These are phyloP conservation scores for Spheniscus mendiculus DNA, from an alignment of 2,113 vertebrate genomes.

Conservation along the genomic window DNA sequence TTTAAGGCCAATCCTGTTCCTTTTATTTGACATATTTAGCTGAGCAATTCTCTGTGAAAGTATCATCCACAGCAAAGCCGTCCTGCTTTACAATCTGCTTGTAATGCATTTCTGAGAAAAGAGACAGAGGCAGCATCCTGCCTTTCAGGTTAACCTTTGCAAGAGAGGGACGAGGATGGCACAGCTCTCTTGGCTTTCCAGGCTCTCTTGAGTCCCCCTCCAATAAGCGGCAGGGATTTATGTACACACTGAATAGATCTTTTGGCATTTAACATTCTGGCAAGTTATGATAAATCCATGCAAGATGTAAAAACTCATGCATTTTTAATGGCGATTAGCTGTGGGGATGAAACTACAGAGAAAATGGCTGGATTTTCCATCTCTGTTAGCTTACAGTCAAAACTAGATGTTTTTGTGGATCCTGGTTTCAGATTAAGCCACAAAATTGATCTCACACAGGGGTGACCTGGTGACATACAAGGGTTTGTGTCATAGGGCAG, in stretches of 20 bases:
- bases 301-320: background rate
- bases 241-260: background rate
- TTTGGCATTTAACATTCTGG: background rate
- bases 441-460: background rate
- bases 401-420: background rate
- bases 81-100: background rate
- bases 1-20: background rate
- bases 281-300: background rate
- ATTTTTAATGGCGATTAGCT: background rate
- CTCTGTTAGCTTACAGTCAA: background rate
- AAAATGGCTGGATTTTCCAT: background rate
- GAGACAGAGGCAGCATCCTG: background rate
- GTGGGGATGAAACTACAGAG: background rate
- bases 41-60: background rate
- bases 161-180: background rate
- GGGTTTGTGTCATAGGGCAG: background rate
- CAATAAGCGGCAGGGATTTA: background rate
- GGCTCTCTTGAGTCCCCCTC: background rate
- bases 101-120: background rate
- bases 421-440: background rate
- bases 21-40: conserved; percentile 15
- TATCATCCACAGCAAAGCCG: background rate
- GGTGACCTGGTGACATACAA: background rate
- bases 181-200: background rate
- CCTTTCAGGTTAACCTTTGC: background rate